Evolutionary conservation across 2,888 invertebrate genomes (phyloP), one percentile per base, ranked within the genome.

Genomic region (Macropis europaea): DNA sequence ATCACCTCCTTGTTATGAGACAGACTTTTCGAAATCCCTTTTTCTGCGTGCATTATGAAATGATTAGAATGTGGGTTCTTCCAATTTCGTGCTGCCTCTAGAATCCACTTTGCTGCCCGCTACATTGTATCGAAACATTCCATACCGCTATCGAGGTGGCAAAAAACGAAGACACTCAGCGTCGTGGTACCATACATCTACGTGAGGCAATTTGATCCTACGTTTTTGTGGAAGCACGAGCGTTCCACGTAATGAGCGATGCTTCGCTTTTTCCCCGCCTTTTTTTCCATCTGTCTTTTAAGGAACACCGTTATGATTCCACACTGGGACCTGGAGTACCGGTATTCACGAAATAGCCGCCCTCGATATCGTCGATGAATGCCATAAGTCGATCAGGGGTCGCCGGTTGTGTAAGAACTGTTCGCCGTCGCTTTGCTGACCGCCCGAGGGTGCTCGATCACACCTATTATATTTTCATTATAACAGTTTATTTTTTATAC

Each of bases 201-300:
- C 82, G 82, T 81, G 82, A 78, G 82, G 77, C 80, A 84, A 85
- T 83, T 78, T 73, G 77, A 78, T 80, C 76, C 63, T 73, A 53
- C 42, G 72, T 85, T 83, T 83, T 82, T 82, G 74, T 77, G 72
- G 68, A 68, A 83, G 75, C 71, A 62, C 73, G 50, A 77, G 68
- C 79, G 79, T 83, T 82, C 82, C 78, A 59, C 71, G 73, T 82
- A 84, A 84, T 79, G 77, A 85, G 77, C 75, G 71, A 82, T 64
- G 81, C 76, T 76, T 81, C 64, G 47, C 70, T 61, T 54, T 68
- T 72, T 70, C 24, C 17, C 3, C 47, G 4, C 22, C 9, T 54
- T 42, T 52, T 60, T 63, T 54, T 30, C 26, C n/a, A 22, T 59
- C 59, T 50, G 28, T 61, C 63, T 62, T 73, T 54, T 48, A 42